Conservation (phyloP, 35 echinoderm and acorn worm genomes). For the Diadema setosum region DNA sequence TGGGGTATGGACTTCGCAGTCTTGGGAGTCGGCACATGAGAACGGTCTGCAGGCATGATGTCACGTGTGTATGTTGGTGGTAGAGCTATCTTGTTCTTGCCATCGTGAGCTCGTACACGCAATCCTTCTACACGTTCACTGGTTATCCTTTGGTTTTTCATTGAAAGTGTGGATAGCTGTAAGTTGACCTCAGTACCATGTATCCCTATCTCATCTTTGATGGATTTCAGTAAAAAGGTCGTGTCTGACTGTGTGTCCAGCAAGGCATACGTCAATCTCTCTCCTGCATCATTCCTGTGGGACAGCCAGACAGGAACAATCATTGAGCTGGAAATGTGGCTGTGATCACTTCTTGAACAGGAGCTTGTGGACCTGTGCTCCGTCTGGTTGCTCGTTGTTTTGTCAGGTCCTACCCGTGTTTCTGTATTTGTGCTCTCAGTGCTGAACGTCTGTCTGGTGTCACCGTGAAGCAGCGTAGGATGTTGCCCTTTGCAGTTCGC, state of each 20-base stretch:
- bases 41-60: background rate
- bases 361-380: background rate
- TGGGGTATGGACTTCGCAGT: background rate
- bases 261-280: constrained; percentile 43
- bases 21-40: background rate
- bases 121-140: background rate
- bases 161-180: background rate
- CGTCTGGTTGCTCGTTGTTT: background rate
- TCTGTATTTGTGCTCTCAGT: background rate
- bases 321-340: constrained; percentile 16
- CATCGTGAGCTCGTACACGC: background rate
- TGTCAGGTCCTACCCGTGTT: background rate
- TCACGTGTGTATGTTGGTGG: background rate
- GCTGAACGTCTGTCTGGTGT: background rate
- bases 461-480: constrained; percentile 47
- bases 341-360: background rate
- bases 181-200: background rate
- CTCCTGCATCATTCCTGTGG: background rate
- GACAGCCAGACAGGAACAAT: constrained; percentile 32
- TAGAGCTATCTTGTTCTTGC: background rate
- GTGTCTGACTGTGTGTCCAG: constrained; percentile 66
- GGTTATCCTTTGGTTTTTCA: background rate
- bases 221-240: constrained; percentile 22
- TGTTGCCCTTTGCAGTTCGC: constrained; percentile 48
- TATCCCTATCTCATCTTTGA: background rate